These are phyloP conservation scores for Ciona savignyi DNA, from an alignment of 23 tunicate species.

Conservation along the genomic window DNA sequence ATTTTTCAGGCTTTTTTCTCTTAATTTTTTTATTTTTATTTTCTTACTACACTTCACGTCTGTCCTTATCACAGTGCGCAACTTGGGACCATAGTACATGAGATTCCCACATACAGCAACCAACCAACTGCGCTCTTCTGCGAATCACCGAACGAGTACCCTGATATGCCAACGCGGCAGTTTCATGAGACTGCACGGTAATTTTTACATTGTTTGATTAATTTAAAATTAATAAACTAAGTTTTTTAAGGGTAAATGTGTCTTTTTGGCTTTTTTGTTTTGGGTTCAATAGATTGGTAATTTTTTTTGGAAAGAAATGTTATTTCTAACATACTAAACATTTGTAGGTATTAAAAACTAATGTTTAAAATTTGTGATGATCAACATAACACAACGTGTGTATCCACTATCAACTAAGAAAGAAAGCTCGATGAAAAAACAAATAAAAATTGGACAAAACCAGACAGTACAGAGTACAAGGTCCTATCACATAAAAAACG, in stretches of 20 bases:
- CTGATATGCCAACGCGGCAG: background rate
- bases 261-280: background rate
- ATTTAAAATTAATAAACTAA: too few species aligned
- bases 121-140: background rate
- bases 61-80: too few species aligned
- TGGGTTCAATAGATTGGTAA: background rate
- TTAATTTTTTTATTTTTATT: too few species aligned
- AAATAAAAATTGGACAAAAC: too few species aligned
- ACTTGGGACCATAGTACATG: background rate
- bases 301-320: background rate
- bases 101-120: background rate
- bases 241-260: background rate
- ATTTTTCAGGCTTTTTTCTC: too few species aligned
- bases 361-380: too few species aligned
- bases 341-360: background rate
- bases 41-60: background rate
- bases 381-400: too few species aligned
- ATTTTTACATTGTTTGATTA: background rate
- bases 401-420: too few species aligned
- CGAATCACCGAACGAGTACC: background rate
- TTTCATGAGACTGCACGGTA: background rate
- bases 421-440: too few species aligned
- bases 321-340: background rate
- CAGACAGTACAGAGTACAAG: too few species aligned
- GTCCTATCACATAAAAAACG: too few species aligned